Evolutionary conservation across 2,888 invertebrate species (phyloP), one percentile per base, ranked within the genome.

Genomic region (Euclidia mi): DNA sequence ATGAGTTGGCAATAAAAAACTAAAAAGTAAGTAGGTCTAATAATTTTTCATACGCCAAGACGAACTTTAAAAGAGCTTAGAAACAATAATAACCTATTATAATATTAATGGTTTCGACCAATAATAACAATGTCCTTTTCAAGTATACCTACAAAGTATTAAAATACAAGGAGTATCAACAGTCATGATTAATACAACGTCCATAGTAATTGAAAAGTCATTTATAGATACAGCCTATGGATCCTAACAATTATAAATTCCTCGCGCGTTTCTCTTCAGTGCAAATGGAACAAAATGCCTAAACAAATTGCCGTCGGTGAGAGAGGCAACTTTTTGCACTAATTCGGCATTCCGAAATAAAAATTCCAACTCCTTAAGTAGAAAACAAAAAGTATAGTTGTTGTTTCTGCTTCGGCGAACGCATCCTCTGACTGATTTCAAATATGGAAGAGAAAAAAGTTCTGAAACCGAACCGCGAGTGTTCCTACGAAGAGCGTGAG

Each of bases 271-370:
- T 79, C 68, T 71, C 65, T 65, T 68, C 79, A 77, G 78, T 77
- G 82, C 89, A 90, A 91, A 93, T 88, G 87, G 85, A 91, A 91
- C 88, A 93, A 94, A 94, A 94, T 89, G 80, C 87, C 91, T 91
- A 92, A 94, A 92, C 94, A 94, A 94, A 94, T 94, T 94, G 92
- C 90, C 65, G 70, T 78, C 77, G 74, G 85, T 90, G 91, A 83
- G 92, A 90, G 85, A 84, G 87, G 79, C 85, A 70, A 80, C 85
- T 94, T 94, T 94, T 94, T 94, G 94, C 89, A 92, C 94, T 89
- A 94, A 94, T 94, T 94, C 94, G 94, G 94, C 94, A 94, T 94
- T 88, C 94, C 94, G 91, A 93, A 94, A 94, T 94, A 94, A 94
- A 94, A 89, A 94, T 94, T 89, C 94, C 94, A 77, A 83, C 90